Percentiles rank a stretch among this genome's conserved stretches.
Evolutionary conservation across 2,888 invertebrate genomes (phyloP).

Genomic region (Thymelicus sylvestris): DNA sequence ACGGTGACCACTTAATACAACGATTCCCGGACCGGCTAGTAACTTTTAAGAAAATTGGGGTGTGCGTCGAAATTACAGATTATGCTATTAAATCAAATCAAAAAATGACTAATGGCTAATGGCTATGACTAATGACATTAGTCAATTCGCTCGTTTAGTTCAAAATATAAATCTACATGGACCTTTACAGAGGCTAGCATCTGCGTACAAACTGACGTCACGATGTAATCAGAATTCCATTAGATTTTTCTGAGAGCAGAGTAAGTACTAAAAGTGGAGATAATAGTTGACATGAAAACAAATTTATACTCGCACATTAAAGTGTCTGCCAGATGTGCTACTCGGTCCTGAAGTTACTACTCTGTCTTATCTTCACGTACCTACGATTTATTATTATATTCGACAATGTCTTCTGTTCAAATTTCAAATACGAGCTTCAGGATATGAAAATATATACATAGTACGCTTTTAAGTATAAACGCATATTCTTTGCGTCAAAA

Average conservation of each 20-base stretch:
- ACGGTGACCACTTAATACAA: too few species aligned
- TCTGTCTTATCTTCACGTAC: not conserved
- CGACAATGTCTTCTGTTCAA: too few species aligned
- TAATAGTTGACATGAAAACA: not conserved
- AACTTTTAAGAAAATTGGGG: not conserved
- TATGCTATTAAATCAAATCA: too few species aligned
- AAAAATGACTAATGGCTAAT: too few species aligned
- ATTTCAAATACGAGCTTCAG: too few species aligned
- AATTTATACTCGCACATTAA: not conserved
- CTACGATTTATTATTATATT: not conserved
- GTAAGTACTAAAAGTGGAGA: not conserved
- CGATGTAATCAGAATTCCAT: not conserved
- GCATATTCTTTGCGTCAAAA: too few species aligned
- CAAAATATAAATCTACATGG: not conserved
- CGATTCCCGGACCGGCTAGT: too few species aligned
- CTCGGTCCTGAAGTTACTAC: not conserved
- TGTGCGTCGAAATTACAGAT: too few species aligned
- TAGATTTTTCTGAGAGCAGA: not conserved
- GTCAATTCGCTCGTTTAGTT: too few species aligned
- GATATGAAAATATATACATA: too few species aligned
- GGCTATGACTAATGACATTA: too few species aligned
- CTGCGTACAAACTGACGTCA: not conserved
- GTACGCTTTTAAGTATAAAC: too few species aligned
- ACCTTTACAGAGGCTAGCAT: not conserved
- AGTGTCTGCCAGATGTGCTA: not conserved